A percentile compares a stretch with the other conserved stretches of the same genome.
Conservation (phyloP, 2,888 invertebrate genomes). For the Odontocolon sp. region DNA sequence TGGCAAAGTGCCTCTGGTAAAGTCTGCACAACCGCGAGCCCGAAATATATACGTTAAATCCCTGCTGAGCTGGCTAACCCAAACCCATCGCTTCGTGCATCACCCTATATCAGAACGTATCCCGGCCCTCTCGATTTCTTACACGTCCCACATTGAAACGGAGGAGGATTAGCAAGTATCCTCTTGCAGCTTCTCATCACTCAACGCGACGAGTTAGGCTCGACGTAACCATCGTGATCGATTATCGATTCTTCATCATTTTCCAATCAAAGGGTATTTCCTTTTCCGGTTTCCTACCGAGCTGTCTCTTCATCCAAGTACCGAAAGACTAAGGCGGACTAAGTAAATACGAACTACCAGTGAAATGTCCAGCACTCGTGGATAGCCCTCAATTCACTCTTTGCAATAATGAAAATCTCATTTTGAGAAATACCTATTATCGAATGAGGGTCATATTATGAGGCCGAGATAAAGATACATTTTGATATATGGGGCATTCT, state of each 20-base stretch:
- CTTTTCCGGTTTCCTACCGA: too few relatives aligned
- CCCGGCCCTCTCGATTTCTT: conserved; percentile 30
- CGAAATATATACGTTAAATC: conserved; percentile 47
- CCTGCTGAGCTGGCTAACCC: neutral
- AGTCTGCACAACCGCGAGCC: conserved; percentile 34
- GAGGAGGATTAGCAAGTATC: conserved; percentile 5
- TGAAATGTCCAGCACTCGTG: too few relatives aligned
- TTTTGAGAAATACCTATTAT: too few relatives aligned
- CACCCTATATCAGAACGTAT: conserved; percentile 40
- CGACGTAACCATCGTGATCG: conserved; percentile 7
- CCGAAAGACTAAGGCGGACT: too few relatives aligned
- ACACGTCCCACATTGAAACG: neutral
- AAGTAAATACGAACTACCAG: too few relatives aligned
- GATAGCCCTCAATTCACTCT: too few relatives aligned
- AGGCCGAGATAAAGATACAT: too few relatives aligned
- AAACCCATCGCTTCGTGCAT: conserved; percentile 35
- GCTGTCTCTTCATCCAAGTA: too few relatives aligned
- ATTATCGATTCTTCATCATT: conserved; percentile 27
- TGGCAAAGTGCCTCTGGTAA: conserved; percentile 22
- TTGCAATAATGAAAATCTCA: too few relatives aligned
- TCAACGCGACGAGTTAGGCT: conserved; percentile 30
- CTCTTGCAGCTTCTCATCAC: conserved; percentile 24
- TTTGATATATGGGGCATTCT: too few relatives aligned
- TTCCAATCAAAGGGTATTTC: neutral
- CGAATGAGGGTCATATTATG: too few relatives aligned